Base-by-base conservation (phyloP, 2,888 invertebrate genomes). In the Phalangium opilio region DNA sequence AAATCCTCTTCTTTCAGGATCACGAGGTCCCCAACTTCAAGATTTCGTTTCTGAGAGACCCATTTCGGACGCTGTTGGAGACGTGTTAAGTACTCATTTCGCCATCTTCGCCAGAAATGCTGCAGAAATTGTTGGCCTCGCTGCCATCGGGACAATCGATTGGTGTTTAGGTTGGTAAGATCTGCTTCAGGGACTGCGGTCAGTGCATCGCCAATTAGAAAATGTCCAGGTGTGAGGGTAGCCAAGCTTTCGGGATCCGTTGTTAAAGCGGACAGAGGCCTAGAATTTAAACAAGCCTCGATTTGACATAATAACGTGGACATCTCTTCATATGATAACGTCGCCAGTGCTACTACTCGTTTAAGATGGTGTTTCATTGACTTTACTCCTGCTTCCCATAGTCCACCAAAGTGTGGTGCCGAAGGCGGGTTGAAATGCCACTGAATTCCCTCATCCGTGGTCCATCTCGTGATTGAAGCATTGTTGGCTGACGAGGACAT, bases 181-280 rank as follows among this genome's bases (percentile, higher is more conserved):
- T n/a, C n/a, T n/a, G n/a, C n/a, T n/a, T n/a, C n/a, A n/a, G n/a
- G n/a, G n/a, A n/a, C n/a, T n/a, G 45, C 41, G 7, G 34, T 45
- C 1, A 59, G 46, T 3, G 61, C 44, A 19, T 38, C 20, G 10
- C 58, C 60, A 32, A 62, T 59, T 8, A 63, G 48, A 45, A 63
- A 59, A 50, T 63, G 62, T n/a, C 55, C 59, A 5, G 62, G 61
- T 1, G 61, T 60, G 1, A 62, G 45, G 7, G 57, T 50, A 19
- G 42, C 49, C 7, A 54, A 38, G 38, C 59, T 55, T 18, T 58
- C 49, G 7, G 57, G 52, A 49, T 58, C 58, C 3, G 44, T 19
- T 3, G 60, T 58, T 7, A 60, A 45, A 20, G 56, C 51, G 11
- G 50, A 50, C 1, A 64, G 14, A 3, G 62, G 61, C 3, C 60